A percentile compares a stretch with the other conserved stretches of the same genome.
phyloP scores from a whole-genome alignment of 2,888 invertebrate genomes.

The Deroplatys truncata region DNA sequence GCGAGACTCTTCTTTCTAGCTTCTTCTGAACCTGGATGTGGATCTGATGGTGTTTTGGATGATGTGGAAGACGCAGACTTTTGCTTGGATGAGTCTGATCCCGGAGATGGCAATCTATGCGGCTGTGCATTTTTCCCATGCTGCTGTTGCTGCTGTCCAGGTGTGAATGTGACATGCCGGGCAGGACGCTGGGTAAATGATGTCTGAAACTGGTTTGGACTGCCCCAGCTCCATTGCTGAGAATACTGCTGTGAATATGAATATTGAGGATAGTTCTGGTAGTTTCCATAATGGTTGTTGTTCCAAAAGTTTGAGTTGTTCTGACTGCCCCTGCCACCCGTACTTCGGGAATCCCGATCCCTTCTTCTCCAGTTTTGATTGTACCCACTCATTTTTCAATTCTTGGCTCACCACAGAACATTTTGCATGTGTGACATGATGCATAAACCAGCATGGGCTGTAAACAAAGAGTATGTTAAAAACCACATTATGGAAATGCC shows the following conservation, averaged over 20 bases:
- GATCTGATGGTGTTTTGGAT: background rate
- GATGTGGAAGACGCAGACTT: background rate
- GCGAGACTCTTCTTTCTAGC: conserved; percentile 17
- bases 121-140: background rate
- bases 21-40: conserved; percentile 17
- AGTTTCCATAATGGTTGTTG: background rate
- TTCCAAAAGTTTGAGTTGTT: background rate
- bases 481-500: background rate
- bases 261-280: background rate
- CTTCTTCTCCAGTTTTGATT: background rate
- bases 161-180: background rate
- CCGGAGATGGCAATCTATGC: background rate
- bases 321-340: background rate
- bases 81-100: background rate
- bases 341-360: background rate
- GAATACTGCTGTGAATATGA: background rate
- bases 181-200: background rate
- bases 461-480: background rate
- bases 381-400: background rate
- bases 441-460: background rate
- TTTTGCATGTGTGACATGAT: background rate
- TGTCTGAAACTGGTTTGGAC: background rate
- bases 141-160: background rate
- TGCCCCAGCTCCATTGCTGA: background rate
- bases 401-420: background rate